These are phyloP conservation scores for Anguilla japonica DNA, from an alignment of 2,113 vertebrate species.

Conservation along the genomic window DNA sequence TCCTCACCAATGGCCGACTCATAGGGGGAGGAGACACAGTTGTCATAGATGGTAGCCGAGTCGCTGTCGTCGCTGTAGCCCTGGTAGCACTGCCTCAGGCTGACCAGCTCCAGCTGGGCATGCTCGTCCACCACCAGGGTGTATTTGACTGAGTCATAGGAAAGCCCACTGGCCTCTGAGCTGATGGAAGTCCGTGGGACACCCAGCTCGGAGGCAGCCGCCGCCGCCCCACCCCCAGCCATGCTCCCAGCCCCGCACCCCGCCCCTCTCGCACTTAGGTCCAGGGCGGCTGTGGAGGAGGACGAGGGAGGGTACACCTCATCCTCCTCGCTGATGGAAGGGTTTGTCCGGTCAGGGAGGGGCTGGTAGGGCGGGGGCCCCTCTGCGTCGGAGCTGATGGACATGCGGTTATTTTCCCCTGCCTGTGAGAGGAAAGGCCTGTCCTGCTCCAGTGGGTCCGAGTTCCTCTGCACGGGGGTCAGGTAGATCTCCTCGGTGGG, in stretches of 20 bases:
- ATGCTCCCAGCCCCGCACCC: conserved; percentile 29
- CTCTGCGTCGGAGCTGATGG: conserved; percentile 87
- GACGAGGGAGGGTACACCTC: conserved; percentile 72
- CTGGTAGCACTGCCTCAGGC: conserved; percentile 88
- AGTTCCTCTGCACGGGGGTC: conserved; percentile 86
- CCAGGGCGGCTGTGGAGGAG: conserved; percentile 43
- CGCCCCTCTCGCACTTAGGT: conserved; percentile 52
- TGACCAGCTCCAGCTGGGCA: conserved; percentile 90
- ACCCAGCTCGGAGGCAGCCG: conserved; percentile 28
- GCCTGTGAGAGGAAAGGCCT: conserved; percentile 82
- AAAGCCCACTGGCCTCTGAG: conserved; percentile 91
- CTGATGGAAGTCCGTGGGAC: conserved; percentile 80
- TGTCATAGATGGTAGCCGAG: conserved; percentile 91
- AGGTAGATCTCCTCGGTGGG: conserved; percentile 96
- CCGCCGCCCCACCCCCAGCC: neutral
- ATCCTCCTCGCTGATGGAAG: conserved; percentile 88
- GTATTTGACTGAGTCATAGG: conserved; percentile 96
- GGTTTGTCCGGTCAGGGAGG: conserved; percentile 78
- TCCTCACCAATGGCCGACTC: conserved; percentile 91
- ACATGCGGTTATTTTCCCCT: conserved; percentile 86
- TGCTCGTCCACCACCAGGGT: conserved; percentile 95
- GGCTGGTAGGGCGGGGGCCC: conserved; percentile 79
- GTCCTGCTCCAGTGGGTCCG: conserved; percentile 73
- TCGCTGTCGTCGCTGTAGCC: conserved; percentile 96
- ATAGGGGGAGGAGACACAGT: conserved; percentile 91